Evolutionary conservation across 2,113 vertebrate genomes (phyloP), one percentile per base, ranked within the genome.

Genomic region (Oryzias javanicus): DNA sequence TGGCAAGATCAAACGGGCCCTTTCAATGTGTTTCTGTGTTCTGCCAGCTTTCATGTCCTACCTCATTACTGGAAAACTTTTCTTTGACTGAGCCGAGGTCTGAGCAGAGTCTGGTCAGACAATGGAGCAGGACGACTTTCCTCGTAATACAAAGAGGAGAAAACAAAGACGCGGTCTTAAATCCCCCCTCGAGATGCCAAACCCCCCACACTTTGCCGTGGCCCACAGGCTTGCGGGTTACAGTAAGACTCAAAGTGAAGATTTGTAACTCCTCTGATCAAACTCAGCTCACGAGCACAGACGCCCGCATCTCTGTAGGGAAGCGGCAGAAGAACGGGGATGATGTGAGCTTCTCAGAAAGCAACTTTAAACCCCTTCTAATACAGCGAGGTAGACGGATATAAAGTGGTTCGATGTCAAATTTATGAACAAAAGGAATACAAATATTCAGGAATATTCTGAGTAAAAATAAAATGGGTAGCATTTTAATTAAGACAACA

Each of bases 101-200:
- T 67, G 78, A 92, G 81, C 70, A 12, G 76, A 81, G 87, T 87
- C 86, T 79, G 72, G 42, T 52, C 78, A 60, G 67, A 92, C 89
- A 91, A 91, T 91, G 55, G 54, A 42, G 59, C 78, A 41, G 78
- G 85, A 86, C 79, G 81, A 90, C 86, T 91, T 90, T 89, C 79
- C 76, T 62, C 64, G 42, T 1, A 2, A 47, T 65, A 90, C 88
- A 88, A 89, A 87, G 81, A 79, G 63, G 67, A 73, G 61, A 71
- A 73, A 84, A 89, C 89, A 88, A 91, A 92, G 91, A 84, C 82
- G 80, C 88, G 84, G 86, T 89, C 83, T 89, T 70, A 85, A 89
- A 90, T 89, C 91, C 85, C 86, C 22, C 88, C 84, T 89, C 57
- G 64, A 89, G 81, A 81, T 82, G 74, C 67, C 27, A 64, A 75